A percentile compares a stretch with the other conserved stretches of the same genome.
Conservation (phyloP, 2,888 invertebrate species). For the Philopedon plagiatum region DNA sequence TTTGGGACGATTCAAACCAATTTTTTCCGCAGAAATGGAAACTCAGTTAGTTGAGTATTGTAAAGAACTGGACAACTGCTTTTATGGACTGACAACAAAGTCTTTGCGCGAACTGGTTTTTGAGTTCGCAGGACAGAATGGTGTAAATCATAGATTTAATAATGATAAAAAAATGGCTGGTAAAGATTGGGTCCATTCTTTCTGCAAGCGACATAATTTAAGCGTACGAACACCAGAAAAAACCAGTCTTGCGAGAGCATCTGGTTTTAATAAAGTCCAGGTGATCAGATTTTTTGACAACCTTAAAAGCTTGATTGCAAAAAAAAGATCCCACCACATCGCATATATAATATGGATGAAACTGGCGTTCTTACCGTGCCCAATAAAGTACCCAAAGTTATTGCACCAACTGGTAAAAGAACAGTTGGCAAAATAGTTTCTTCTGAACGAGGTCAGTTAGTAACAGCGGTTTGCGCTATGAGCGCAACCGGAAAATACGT, state of each 20-base stretch:
- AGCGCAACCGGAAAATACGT: constrained; percentile 60
- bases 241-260: constrained; percentile 26
- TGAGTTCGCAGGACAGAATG: constrained; percentile 1
- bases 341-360: constrained; percentile 61
- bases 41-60: constrained; percentile 1
- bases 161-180: constrained; percentile 6
- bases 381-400: constrained; percentile 59
- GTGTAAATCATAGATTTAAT: constrained; percentile 19
- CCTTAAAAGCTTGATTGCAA: constrained; percentile 32
- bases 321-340: constrained; percentile 37
- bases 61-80: constrained; percentile 15
- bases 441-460: constrained; percentile 62
- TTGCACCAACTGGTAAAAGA: constrained; percentile 63
- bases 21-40: constrained; percentile 29
- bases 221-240: background rate
- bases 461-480: constrained; percentile 62
- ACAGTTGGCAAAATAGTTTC: constrained; percentile 60
- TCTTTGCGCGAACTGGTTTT: constrained; percentile 2
- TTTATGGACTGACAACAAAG: constrained; percentile 16
- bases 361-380: constrained; percentile 66
- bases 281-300: constrained; percentile 38
- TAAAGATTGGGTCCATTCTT: constrained; percentile 15
- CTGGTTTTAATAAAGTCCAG: constrained; percentile 36
- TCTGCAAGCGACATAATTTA: constrained; percentile 12
- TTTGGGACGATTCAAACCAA: constrained; percentile 28